phyloP scores from a whole-genome alignment of 2,797 vertebrate species.

The Tragelaphus oryx region DNA sequence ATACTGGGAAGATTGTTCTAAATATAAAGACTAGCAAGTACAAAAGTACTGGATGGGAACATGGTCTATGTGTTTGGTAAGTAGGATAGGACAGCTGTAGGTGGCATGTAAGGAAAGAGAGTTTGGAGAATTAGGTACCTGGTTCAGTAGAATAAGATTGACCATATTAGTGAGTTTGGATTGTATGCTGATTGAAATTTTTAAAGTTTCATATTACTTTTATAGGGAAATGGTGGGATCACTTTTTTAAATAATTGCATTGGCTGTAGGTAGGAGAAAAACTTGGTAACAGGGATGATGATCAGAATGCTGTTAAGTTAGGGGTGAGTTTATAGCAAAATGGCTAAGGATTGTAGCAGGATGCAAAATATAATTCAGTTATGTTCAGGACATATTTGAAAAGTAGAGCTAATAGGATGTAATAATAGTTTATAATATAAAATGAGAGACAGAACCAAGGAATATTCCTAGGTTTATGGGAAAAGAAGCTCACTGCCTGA shows the following conservation, averaged over 20 bases:
- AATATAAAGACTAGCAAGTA: not conserved
- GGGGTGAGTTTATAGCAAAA: not conserved
- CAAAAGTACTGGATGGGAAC: not conserved
- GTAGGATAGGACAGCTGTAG: not conserved
- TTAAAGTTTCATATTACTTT: not conserved
- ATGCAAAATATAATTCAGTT: not conserved
- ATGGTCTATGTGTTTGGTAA: not conserved
- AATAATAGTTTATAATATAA: not conserved
- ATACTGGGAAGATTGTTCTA: not conserved
- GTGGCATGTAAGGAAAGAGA: accelerated
- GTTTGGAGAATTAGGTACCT: not conserved
- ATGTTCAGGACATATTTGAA: not conserved
- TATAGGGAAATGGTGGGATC: not conserved
- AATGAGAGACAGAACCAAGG: not conserved
- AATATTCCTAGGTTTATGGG: not conserved
- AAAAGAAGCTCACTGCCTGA: not conserved
- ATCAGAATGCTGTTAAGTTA: not conserved
- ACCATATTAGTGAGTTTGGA: not conserved
- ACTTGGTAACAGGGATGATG: not conserved
- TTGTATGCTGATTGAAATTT: not conserved
- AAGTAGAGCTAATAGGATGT: not conserved
- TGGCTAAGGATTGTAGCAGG: not conserved
- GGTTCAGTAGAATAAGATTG: not conserved
- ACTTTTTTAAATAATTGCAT: not conserved
- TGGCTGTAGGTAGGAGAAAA: not conserved